phyloP scores from a whole-genome alignment of 2,888 invertebrate species.

The Drosophila nr. medialis region DNA sequence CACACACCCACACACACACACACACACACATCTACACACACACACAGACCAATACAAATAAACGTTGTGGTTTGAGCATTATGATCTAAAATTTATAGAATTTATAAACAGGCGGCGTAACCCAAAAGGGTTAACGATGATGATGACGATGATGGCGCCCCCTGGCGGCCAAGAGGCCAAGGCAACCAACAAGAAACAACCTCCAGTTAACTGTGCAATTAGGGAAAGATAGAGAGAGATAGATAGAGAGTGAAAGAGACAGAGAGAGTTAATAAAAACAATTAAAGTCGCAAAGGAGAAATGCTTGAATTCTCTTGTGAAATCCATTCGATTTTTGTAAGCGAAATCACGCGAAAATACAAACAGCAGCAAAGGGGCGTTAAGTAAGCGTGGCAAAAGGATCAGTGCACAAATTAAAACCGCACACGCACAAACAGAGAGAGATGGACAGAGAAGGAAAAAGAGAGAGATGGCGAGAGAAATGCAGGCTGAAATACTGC shows the following conservation, averaged over 20 bases:
- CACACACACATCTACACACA: constrained; percentile 27
- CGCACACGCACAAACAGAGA: constrained; percentile 62
- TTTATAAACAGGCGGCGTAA: constrained; percentile 64
- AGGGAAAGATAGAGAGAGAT: not conserved
- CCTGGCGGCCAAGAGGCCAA: constrained; percentile 43
- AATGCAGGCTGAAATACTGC: constrained; percentile 16
- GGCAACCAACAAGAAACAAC: constrained; percentile 14
- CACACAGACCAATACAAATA: constrained; percentile 29
- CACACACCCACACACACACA: constrained; percentile 22
- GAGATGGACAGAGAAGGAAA: not conserved
- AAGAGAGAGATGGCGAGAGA: not conserved
- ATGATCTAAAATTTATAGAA: constrained; percentile 80
- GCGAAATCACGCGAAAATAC: constrained; percentile 65
- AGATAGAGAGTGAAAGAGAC: not conserved
- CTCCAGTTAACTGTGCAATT: constrained; percentile 11
- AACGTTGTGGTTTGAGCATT: constrained; percentile 50
- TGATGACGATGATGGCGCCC: constrained; percentile 30
- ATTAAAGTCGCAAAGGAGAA: constrained; percentile 50
- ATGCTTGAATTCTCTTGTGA: not conserved
- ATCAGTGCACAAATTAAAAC: constrained; percentile 72
- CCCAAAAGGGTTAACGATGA: constrained; percentile 62
- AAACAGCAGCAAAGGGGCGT: constrained; percentile 33
- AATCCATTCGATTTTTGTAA: constrained; percentile 49
- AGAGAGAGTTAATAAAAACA: constrained; percentile 37
- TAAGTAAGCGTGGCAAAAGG: constrained; percentile 45